Conservation (phyloP, 2,888 invertebrate genomes). For the Agrotis exclamationis region DNA sequence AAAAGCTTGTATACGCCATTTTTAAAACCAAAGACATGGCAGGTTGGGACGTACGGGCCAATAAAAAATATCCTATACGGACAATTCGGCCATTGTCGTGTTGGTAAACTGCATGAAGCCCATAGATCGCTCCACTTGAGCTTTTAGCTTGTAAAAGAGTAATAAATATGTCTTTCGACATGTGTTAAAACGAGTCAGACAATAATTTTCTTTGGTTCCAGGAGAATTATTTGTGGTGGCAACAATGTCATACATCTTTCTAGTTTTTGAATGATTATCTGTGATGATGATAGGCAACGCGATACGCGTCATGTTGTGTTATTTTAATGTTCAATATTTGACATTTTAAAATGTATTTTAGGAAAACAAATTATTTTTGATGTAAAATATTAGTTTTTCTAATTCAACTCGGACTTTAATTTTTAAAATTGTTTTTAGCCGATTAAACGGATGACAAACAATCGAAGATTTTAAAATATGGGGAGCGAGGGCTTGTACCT, state of each 20-base stretch:
- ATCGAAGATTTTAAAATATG: too few relatives aligned
- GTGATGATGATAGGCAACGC: constrained; percentile 28
- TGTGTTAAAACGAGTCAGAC: constrained; percentile 89
- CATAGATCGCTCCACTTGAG: constrained; percentile 90
- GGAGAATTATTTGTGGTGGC: constrained; percentile 77
- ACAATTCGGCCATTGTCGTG: constrained; percentile 91
- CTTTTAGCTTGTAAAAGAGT: constrained; percentile 89
- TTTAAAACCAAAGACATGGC: constrained; percentile 92
- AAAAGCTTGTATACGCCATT: constrained; percentile 92
- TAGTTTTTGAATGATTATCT: constrained; percentile 44
- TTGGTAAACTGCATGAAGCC: constrained; percentile 91
- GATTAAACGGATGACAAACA: constrained; percentile 1
- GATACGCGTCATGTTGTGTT: constrained; percentile 31
- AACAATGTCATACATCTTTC: constrained; percentile 62
- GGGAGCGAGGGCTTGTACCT: too few relatives aligned
- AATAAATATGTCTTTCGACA: constrained; percentile 88
- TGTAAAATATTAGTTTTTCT: background rate
- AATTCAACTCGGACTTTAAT: background rate
- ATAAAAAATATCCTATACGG: constrained; percentile 90
- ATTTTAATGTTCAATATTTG: background rate
- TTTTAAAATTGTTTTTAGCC: constrained; percentile 13
- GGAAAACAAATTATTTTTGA: fast-evolving
- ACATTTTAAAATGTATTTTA: background rate
- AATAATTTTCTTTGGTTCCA: constrained; percentile 76
- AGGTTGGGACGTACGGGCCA: constrained; percentile 89